Evolutionary conservation across 2,888 invertebrate genomes (phyloP), one percentile per base, ranked within the genome.

Genomic region (Ichneumoninae sp.): DNA sequence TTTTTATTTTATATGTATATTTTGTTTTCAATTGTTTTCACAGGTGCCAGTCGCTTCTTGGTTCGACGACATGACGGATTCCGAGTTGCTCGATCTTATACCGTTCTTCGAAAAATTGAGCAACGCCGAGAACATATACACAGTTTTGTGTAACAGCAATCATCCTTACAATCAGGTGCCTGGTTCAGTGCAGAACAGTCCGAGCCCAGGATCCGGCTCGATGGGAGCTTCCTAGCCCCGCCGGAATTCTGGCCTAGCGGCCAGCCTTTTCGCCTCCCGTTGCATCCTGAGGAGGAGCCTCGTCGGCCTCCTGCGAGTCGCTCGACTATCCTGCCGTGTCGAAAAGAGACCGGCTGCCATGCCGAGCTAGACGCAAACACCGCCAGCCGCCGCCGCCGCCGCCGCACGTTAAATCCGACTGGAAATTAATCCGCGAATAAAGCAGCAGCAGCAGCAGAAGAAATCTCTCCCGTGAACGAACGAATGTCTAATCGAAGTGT

Each of bases 61-160:
- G 99, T 99, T 99, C 95, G 99, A 99, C 95, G 99, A 99, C 94
- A 98, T 98, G 96, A 97, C 97, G 92, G 99, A 99, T 94, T 97
- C 98, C 86, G 99, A 99, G 94, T 96, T 99, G 88, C 95, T 98
- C 93, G 99, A 99, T 95, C 95, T 99, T 94, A 97, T 99, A 94
- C 99, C 99, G 90, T 98, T 99, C 94, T 98, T 99, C 94, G 99
- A 99, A 95, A 97, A 98, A 94, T 95, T 99, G 90, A 98, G 98
- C 94, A 98, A 97, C 95, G 98, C 98, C 93, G 98, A 99, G 94
- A 98, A 98, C 95, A 98, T 99, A 89, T 99, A 98, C 95, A 97
- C 97, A 94, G 97, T 98, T 95, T 95, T 98, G 94, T 97, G 98
- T 93, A 98, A 98, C 95, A 97, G 97, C 89, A 97, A 97, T 95